Evolutionary conservation across 2,888 invertebrate species (phyloP), one percentile per base, ranked within the genome.

Genomic region (Acheta domesticus): DNA sequence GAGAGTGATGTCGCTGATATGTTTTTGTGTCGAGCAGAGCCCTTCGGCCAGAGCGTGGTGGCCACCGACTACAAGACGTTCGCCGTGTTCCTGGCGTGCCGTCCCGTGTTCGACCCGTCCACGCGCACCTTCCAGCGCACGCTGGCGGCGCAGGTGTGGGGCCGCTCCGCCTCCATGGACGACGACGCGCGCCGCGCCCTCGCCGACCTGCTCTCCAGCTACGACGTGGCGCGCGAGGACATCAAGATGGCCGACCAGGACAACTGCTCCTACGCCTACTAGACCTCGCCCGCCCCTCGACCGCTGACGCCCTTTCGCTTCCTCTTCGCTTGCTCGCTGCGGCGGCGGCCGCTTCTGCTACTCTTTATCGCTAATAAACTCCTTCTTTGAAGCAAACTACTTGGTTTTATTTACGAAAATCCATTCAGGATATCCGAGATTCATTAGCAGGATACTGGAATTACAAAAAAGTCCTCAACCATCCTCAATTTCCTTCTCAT

Each of bases 1-100:
- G 23, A 23, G 23, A n/a, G n/a, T n/a, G n/a, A n/a, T n/a, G n/a
- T n/a, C n/a, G n/a, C n/a, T n/a, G n/a, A n/a, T n/a, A n/a, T 23
- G 1, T 23, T 0, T 23, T 3, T 23, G 3, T 36, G 36, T 36
- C 8, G 5, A 5, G 36, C 81, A 82, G 82, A 78, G 23, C 50
- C 80, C 36, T 80, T 74, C 80, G 80, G 78, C 77, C 75, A 78
- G 73, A 79, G 80, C 78, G 74, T 82, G 1, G 78, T 82, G 48
- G 80, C 82, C 20, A 82, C 82, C 76, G 82, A 82, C 80, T 82
- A 82, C 79, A 82, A 82, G 14, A 80, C 62, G 74, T 82, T 80
- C 77, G 82, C 82, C 77, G 77, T 81, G 11, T 79, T 79, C 80
- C 19, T 82, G n/a, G 79, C 80, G 14, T 82, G 82, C 81, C 79